These are phyloP conservation scores for Leucosticte australis DNA, from an alignment of 2,113 vertebrate species.

Conservation along the genomic window DNA sequence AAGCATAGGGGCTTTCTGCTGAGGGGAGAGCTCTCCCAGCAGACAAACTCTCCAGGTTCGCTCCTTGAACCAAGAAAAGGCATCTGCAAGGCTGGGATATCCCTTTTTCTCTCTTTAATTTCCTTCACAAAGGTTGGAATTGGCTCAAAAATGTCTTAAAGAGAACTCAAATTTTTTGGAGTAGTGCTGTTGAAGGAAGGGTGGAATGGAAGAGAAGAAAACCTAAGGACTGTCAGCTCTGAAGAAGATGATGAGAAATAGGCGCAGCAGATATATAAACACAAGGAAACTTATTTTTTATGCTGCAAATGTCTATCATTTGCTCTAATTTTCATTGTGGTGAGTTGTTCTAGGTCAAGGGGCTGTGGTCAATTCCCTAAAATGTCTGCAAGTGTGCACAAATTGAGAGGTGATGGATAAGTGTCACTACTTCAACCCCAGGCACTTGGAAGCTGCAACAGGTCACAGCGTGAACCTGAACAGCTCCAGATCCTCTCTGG, in stretches of 20 bases:
- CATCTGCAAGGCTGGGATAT: neutral
- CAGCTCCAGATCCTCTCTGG: neutral
- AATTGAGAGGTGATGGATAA: neutral
- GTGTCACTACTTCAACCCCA: neutral
- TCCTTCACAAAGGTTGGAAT: neutral
- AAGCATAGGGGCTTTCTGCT: neutral
- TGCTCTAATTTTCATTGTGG: neutral
- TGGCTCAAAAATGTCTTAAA: neutral
- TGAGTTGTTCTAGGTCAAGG: neutral
- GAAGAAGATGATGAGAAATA: neutral
- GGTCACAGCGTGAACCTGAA: neutral
- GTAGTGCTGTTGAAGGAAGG: neutral
- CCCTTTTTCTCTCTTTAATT: neutral
- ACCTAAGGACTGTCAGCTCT: neutral
- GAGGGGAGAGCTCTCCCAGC: neutral
- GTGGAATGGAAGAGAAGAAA: neutral
- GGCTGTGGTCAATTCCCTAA: neutral
- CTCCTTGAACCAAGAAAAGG: neutral
- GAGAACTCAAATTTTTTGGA: neutral
- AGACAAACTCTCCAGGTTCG: neutral
- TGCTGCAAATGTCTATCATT: neutral
- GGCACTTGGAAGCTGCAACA: neutral
- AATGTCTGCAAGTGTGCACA: neutral
- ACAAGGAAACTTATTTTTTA: neutral
- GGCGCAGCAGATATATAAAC: neutral